Percentiles rank a stretch among this genome's conserved stretches.
Evolutionary conservation across 2,797 vertebrate genomes (phyloP).

Genomic region (Gambelia wislizenii): DNA sequence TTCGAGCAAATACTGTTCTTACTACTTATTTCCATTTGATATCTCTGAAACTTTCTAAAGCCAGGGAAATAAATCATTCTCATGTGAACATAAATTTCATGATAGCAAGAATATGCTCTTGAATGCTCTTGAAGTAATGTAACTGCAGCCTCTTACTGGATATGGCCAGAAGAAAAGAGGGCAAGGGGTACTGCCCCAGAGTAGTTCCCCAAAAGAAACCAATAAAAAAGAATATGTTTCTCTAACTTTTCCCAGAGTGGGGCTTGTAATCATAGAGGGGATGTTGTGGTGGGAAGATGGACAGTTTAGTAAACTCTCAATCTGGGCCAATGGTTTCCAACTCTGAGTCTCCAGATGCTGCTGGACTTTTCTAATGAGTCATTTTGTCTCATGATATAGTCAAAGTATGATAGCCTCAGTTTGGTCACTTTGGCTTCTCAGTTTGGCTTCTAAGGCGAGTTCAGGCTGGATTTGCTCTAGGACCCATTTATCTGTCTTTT

Average conservation of each 20-base stretch:
- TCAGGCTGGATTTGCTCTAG: too few relatives aligned
- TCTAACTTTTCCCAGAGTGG: not conserved
- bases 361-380: too few relatives aligned
- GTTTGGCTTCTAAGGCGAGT: too few relatives aligned
- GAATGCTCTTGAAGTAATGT: too few relatives aligned
- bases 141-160: too few relatives aligned
- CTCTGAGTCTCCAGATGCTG: not conserved
- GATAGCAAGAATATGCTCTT: not conserved
- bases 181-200: not conserved
- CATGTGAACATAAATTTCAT: not conserved
- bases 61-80: not conserved
- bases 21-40: not conserved
- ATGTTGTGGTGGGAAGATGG: not conserved
- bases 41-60: not conserved
- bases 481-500: too few relatives aligned
- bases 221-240: not conserved
- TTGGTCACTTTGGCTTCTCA: too few relatives aligned
- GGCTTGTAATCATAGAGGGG: not conserved
- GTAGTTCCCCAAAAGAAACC: not conserved
- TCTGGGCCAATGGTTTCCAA: not conserved
- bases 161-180: not conserved
- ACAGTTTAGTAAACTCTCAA: not conserved
- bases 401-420: too few relatives aligned
- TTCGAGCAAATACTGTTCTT: not conserved
- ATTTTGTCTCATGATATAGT: too few relatives aligned